Evolutionary conservation across 1,140 invertebrate species (phyloP).

Genomic region (Zaprionus ornatus): DNA sequence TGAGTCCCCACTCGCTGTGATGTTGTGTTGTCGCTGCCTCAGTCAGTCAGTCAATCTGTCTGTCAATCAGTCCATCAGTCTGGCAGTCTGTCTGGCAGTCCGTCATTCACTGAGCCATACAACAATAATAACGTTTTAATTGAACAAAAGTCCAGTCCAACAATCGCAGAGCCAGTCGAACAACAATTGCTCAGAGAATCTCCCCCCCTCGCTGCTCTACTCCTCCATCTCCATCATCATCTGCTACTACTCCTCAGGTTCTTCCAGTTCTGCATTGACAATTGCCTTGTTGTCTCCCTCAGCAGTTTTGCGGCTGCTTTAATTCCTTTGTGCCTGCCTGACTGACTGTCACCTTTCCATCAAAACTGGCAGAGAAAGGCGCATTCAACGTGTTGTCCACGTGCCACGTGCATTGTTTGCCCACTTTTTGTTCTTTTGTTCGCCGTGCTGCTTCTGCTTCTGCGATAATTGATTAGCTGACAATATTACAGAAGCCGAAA

Average conservation of each 20-base stretch:
- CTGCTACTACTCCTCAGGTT: background rate
- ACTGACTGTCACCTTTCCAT: conserved; percentile 75
- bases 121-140: conserved; percentile 81
- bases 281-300: conserved; percentile 21
- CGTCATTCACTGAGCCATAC: conserved; percentile 57
- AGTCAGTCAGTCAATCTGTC: conserved; percentile 47
- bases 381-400: conserved; percentile 60
- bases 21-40: conserved; percentile 22
- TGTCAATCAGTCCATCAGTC: conserved; percentile 44
- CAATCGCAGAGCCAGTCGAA: conserved; percentile 49
- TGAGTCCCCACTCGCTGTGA: conserved; percentile 63
- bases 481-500: conserved; percentile 33
- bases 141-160: conserved; percentile 69
- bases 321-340: conserved; percentile 31
- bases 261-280: conserved; percentile 16
- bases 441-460: conserved; percentile 43
- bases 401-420: conserved; percentile 67
- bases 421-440: conserved; percentile 38
- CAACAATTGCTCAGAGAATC: conserved; percentile 56
- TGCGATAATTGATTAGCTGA: conserved; percentile 71
- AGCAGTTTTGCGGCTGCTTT: conserved; percentile 47
- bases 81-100: conserved; percentile 40
- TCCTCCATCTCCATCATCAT: background rate
- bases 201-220: background rate
- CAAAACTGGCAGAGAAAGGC: conserved; percentile 70